Evolutionary conservation across 2,797 vertebrate genomes (phyloP).

Genomic region (Calcarius lapponicus): DNA sequence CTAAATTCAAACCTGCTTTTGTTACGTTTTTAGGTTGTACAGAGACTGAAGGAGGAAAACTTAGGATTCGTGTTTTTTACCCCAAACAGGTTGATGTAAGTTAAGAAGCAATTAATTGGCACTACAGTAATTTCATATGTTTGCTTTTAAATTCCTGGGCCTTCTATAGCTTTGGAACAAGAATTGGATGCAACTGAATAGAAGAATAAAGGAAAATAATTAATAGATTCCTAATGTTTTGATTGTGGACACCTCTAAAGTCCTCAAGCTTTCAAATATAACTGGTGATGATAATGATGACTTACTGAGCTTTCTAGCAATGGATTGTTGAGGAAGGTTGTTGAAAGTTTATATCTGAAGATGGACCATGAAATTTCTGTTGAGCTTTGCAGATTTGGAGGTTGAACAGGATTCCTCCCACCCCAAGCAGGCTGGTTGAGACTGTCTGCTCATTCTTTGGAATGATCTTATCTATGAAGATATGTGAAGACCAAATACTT

Average conservation of each 20-base stretch:
- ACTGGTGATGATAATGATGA: not conserved
- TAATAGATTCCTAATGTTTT: not conserved
- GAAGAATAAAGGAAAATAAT: not conserved
- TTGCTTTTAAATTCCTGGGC: not conserved
- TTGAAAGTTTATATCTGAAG: not conserved
- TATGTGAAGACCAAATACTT: not conserved
- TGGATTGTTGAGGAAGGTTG: not conserved
- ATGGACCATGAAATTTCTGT: not conserved
- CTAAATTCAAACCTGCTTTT: conserved; percentile 76
- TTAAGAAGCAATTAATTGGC: not conserved
- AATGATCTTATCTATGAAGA: not conserved
- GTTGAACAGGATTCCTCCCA: not conserved
- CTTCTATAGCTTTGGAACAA: not conserved
- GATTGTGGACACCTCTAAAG: not conserved
- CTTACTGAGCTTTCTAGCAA: not conserved
- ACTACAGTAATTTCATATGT: not conserved
- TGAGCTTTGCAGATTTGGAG: not conserved
- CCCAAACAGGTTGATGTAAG: not conserved
- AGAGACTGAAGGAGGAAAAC: conserved; percentile 40
- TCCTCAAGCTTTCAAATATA: not conserved
- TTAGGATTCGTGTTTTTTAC: conserved; percentile 25
- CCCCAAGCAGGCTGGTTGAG: not conserved
- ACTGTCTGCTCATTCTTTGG: not conserved
- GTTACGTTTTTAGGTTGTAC: conserved; percentile 56
- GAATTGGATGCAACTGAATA: not conserved